phyloP scores from a whole-genome alignment of 2,113 vertebrate genomes.

The Mohoua ochrocephala region DNA sequence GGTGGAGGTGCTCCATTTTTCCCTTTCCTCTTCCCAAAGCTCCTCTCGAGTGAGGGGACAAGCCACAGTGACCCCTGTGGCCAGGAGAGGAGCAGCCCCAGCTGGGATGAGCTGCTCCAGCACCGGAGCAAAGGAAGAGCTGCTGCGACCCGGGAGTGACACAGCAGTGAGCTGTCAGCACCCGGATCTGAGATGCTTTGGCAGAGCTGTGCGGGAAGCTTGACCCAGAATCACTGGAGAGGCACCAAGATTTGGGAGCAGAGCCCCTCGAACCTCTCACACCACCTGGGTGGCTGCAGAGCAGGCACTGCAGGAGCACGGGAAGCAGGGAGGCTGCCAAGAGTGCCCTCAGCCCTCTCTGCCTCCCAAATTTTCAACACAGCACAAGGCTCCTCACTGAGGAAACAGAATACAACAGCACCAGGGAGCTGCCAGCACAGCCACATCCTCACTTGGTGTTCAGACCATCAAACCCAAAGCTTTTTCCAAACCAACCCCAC shows the following conservation, averaged over 20 bases:
- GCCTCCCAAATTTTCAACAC: background rate
- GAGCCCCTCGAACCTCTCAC: background rate
- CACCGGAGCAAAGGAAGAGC: fast-evolving
- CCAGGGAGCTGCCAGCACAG: background rate
- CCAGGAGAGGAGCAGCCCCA: background rate
- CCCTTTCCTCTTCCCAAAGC: background rate
- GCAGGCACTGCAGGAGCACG: background rate
- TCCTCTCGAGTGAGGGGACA: fast-evolving
- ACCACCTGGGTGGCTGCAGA: background rate
- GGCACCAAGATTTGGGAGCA: background rate
- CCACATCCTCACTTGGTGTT: fast-evolving
- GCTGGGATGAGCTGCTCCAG: background rate
- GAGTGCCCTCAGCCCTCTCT: fast-evolving
- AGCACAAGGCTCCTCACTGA: fast-evolving
- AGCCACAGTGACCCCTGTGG: fast-evolving
- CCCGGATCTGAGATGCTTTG: background rate
- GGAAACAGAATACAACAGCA: background rate
- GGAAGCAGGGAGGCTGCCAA: background rate
- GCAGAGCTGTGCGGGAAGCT: background rate
- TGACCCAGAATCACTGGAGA: background rate
- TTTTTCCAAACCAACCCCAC: background rate
- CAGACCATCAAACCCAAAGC: background rate
- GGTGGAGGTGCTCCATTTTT: fast-evolving
- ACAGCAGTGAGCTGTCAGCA: background rate
- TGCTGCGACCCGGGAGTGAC: fast-evolving